phyloP scores from a whole-genome alignment of 1,140 invertebrate species.

The Brevipalpus yothersi region DNA sequence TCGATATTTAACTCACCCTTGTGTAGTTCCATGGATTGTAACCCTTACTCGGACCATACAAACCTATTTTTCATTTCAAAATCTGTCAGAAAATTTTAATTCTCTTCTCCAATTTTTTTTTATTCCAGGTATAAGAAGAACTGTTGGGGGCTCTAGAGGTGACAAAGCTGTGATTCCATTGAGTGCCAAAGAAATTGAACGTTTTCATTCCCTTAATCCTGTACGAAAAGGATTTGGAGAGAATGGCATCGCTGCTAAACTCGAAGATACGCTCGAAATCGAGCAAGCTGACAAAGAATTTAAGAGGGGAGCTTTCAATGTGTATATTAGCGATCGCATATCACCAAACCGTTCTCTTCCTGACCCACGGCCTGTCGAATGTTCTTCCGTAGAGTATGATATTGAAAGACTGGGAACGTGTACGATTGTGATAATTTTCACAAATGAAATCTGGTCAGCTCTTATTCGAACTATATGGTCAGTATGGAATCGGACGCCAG shows the following conservation, averaged over 20 bases:
- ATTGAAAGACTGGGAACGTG: constrained; percentile 26
- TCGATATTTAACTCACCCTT: too few species aligned
- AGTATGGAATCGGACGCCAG: constrained; percentile 50
- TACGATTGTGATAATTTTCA: constrained; percentile 58
- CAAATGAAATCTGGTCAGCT: constrained; percentile 64
- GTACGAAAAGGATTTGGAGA: constrained; percentile 35
- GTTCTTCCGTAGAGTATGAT: constrained; percentile 27
- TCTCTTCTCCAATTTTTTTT: too few species aligned
- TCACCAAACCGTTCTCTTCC: constrained; percentile 50
- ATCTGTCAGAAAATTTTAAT: too few species aligned
- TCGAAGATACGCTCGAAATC: constrained; percentile 27
- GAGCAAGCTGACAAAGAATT: constrained; percentile 36
- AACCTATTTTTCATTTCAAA: too few species aligned
- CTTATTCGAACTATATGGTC: constrained; percentile 60
- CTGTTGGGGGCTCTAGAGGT: too few species aligned
- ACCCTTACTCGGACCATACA: too few species aligned
- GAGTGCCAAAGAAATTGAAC: constrained; percentile 2
- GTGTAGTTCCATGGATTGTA: too few species aligned
- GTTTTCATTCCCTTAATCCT: constrained; percentile 7
- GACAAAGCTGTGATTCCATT: neutral
- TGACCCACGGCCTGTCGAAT: constrained; percentile 42
- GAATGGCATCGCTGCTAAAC: constrained; percentile 34
- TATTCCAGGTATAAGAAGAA: too few species aligned
- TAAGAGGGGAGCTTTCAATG: constrained; percentile 66
- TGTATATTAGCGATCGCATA: constrained; percentile 64